Percentiles rank a stretch among this genome's conserved stretches.
phyloP scores from a whole-genome alignment of 2,888 invertebrate genomes.

The Drosophila pseudotalamancana region DNA sequence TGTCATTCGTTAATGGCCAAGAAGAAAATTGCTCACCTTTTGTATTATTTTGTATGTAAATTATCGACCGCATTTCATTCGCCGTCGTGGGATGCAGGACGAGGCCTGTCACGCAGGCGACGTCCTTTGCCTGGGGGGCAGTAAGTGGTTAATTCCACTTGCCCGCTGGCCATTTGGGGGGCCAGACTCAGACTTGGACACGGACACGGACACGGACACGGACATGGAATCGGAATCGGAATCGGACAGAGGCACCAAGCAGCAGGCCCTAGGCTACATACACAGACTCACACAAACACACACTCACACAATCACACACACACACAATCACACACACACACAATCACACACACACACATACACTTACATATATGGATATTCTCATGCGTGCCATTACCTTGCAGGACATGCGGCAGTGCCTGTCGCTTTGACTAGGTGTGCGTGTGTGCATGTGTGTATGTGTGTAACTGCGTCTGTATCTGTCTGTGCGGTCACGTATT shows the following conservation, averaged over 20 bases:
- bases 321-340: too few species aligned
- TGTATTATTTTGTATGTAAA: slow-evolving; percentile 69
- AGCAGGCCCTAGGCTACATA: too few species aligned
- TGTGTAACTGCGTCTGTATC: slow-evolving; percentile 7
- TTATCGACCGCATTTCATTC: slow-evolving; percentile 68
- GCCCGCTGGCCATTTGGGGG: slow-evolving; percentile 71
- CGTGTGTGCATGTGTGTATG: background rate
- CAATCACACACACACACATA: slow-evolving; percentile 19
- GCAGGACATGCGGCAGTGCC: slow-evolving; percentile 51
- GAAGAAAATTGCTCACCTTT: slow-evolving; percentile 34
- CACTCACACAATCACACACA: too few species aligned
- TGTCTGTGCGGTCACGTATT: slow-evolving; percentile 72
- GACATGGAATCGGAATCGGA: background rate
- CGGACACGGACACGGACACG: background rate
- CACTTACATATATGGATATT: slow-evolving; percentile 38
- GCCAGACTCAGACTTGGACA: background rate
- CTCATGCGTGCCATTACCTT: slow-evolving; percentile 74
- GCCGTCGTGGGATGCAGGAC: slow-evolving; percentile 11
- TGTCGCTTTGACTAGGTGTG: background rate
- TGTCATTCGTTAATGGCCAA: slow-evolving; percentile 28
- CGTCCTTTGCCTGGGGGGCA: slow-evolving; percentile 49
- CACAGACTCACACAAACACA: too few species aligned
- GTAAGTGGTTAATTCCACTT: slow-evolving; percentile 77
- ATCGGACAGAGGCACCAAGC: too few species aligned
- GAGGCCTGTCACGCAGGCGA: slow-evolving; percentile 59